phyloP scores from a whole-genome alignment of 2,888 invertebrate species.

The Polydrusus pterygomalis region DNA sequence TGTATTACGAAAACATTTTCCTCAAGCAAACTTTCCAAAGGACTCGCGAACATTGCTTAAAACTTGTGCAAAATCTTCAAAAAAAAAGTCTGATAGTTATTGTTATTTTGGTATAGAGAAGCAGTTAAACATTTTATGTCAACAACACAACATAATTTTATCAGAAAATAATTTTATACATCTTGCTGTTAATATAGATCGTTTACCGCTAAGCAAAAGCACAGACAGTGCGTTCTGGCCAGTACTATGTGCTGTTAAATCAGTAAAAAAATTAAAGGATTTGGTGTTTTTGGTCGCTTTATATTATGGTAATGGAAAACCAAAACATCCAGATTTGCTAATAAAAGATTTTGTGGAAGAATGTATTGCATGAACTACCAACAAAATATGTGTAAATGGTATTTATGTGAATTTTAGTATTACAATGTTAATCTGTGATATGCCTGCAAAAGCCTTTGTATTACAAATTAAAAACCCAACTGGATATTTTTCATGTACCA shows the following conservation, averaged over 20 bases:
- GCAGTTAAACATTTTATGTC: constrained; percentile 41
- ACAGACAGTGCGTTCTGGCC: constrained; percentile 49
- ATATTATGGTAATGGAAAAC: constrained; percentile 49
- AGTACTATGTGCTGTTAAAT: constrained; percentile 44
- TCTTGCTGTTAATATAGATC: constrained; percentile 48
- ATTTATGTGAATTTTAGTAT: constrained; percentile 22
- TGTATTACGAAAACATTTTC: constrained; percentile 45
- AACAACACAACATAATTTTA: constrained; percentile 39
- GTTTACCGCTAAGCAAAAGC: constrained; percentile 50
- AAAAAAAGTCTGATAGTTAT: constrained; percentile 31
- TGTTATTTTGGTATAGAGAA: constrained; percentile 51
- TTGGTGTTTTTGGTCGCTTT: constrained; percentile 43
- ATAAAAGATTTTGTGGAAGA: constrained; percentile 47
- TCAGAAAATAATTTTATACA: constrained; percentile 37
- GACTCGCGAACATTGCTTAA: constrained; percentile 48
- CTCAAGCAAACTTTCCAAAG: constrained; percentile 38
- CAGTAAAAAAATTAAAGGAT: constrained; percentile 41
- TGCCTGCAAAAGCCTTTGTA: constrained; percentile 51
- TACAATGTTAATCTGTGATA: constrained; percentile 48
- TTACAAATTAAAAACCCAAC: constrained; percentile 47
- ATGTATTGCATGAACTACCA: constrained; percentile 31
- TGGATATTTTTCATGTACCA: constrained; percentile 47
- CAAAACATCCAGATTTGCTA: constrained; percentile 45
- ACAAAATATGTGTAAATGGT: constrained; percentile 7
- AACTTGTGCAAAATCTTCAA: constrained; percentile 40